A percentile compares a stretch with the other conserved stretches of the same genome.
Conservation (phyloP, 2,113 vertebrate species). For the Eublepharis macularius region DNA sequence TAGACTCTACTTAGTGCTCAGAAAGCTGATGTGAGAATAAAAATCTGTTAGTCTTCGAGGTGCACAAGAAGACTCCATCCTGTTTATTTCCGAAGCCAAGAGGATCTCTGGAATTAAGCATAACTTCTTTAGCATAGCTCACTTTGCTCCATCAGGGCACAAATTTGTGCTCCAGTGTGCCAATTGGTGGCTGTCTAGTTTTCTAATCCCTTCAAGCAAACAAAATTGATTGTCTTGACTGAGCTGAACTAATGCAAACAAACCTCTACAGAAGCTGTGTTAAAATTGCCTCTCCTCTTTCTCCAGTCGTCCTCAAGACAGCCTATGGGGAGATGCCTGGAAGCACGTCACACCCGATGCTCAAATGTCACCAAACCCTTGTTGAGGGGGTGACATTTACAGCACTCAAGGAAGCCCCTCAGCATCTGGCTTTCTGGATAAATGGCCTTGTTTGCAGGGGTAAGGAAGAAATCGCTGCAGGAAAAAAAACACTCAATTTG, state of each 20-base stretch:
- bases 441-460: neutral
- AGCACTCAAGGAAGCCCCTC: neutral
- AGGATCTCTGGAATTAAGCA: neutral
- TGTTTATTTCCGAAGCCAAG: no score
- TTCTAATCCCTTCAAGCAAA: slow-evolving; percentile 32
- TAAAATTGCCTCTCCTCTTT: neutral
- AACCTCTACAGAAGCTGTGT: neutral
- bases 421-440: neutral
- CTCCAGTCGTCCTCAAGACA: neutral
- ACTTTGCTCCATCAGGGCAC: neutral
- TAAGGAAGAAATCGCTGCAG: neutral
- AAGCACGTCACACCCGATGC: neutral
- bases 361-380: slow-evolving; percentile 42
- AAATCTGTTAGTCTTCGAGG: no score
- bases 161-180: neutral
- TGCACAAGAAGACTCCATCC: no score
- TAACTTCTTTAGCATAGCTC: neutral
- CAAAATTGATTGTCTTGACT: slow-evolving; percentile 25
- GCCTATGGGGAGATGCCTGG: neutral
- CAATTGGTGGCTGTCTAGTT: slow-evolving; percentile 9
- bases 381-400: slow-evolving; percentile 34
- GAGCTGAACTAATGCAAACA: slow-evolving; percentile 26
- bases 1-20: no score
- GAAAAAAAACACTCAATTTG: neutral
- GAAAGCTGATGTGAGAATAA: no score